phyloP scores from a whole-genome alignment of 2,113 vertebrate species.

The Cephalopterus ornatus region DNA sequence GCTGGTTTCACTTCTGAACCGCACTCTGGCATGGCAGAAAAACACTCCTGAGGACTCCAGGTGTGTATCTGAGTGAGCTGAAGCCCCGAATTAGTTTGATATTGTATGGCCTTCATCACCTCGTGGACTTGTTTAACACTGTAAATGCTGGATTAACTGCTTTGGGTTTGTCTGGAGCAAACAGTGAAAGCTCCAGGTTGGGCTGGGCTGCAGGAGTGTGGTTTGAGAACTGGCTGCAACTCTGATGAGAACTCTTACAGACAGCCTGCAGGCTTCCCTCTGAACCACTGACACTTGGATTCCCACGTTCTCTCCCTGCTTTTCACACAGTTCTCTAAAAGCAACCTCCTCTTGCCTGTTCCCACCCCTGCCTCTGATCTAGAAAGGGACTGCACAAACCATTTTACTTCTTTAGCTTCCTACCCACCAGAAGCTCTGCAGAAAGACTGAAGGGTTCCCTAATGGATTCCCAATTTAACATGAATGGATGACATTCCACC shows the following conservation, averaged over 20 bases:
- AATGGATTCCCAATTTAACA: neutral
- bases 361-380: neutral
- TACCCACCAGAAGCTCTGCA: neutral
- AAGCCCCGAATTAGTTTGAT: neutral
- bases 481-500: neutral
- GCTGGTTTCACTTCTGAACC: neutral
- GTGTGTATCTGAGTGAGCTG: neutral
- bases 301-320: neutral
- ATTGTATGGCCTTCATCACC: neutral
- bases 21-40: accelerated
- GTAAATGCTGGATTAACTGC: neutral
- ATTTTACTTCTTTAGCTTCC: neutral
- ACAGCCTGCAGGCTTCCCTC: neutral
- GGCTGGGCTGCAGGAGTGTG: neutral
- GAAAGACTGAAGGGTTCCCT: neutral
- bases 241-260: neutral
- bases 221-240: neutral
- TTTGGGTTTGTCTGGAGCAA: neutral
- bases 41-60: neutral
- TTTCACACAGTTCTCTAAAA: neutral
- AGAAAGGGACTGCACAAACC: neutral
- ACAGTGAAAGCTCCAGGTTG: neutral
- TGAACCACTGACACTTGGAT: neutral
- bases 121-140: neutral
- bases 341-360: neutral